Evolutionary conservation across 2,797 vertebrate species (phyloP).

Genomic region (Trichosurus vulpecula): DNA sequence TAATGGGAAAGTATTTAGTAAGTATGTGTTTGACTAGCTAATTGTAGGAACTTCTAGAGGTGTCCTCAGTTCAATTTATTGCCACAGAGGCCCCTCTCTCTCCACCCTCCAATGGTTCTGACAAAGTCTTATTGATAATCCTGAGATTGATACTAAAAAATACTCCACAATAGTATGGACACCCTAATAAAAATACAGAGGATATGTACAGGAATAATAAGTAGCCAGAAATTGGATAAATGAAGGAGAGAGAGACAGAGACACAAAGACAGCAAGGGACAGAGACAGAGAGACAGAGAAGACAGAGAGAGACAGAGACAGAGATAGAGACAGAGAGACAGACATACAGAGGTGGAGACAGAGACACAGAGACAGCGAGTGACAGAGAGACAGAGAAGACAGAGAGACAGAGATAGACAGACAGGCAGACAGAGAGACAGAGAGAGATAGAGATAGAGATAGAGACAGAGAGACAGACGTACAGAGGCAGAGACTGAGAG

Average conservation of each 20-base stretch:
- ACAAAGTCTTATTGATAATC: neutral
- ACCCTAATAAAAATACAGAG: neutral
- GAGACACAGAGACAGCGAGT: neutral
- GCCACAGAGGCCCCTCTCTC: neutral
- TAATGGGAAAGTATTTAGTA: neutral
- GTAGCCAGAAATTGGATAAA: neutral
- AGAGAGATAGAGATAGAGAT: neutral
- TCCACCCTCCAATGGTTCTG: neutral
- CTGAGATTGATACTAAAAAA: neutral
- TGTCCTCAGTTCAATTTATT: neutral
- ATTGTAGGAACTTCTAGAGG: neutral
- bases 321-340: rapidly evolving
- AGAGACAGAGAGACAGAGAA: no score
- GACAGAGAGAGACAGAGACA: neutral
- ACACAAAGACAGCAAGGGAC: no score
- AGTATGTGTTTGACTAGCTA: neutral
- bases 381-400: neutral
- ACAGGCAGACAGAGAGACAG: no score
- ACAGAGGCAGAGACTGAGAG: no score
- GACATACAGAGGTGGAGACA: no score
- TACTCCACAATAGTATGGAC: neutral
- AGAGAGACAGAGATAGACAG: no score
- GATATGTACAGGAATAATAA: neutral
- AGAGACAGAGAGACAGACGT: rapidly evolving
- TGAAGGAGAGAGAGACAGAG: neutral